Evolutionary conservation across 2,797 vertebrate species (phyloP).

Genomic region (Lacerta bilineata): DNA sequence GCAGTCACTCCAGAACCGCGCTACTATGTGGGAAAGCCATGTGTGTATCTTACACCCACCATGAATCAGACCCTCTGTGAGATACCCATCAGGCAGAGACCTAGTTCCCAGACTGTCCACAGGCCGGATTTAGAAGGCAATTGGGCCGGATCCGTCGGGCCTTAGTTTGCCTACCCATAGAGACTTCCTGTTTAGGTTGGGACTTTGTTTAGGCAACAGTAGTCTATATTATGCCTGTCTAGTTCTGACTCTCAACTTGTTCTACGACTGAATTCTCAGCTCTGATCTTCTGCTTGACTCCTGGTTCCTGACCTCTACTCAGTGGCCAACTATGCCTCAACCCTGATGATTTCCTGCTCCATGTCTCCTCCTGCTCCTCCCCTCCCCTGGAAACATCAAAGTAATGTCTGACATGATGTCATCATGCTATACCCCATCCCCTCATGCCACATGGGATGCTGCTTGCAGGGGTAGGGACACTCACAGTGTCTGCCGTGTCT

Average conservation of each 20-base stretch:
- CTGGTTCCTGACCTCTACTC: background rate
- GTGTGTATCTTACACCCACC: background rate
- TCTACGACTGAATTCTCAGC: conserved; percentile 5
- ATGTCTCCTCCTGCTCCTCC: background rate
- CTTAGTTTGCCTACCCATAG: too few species aligned
- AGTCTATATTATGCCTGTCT: background rate
- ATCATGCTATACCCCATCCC: background rate
- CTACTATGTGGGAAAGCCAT: too few species aligned
- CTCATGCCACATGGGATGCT: background rate
- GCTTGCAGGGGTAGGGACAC: background rate
- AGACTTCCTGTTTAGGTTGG: too few species aligned
- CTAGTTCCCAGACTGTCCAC: too few species aligned
- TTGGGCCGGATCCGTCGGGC: too few species aligned
- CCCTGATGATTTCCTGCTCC: background rate
- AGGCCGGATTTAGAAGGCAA: too few species aligned
- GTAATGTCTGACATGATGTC: background rate
- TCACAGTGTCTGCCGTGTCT: background rate
- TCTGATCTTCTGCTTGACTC: background rate
- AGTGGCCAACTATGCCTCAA: background rate
- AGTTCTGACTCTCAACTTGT: conserved; percentile 9
- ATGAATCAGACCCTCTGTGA: background rate
- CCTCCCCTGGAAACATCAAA: background rate
- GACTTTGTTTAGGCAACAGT: background rate
- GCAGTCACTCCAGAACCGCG: background rate
- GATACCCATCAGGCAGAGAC: background rate